Percentiles rank a stretch among this genome's conserved stretches.
These are phyloP conservation scores for Rissa tridactyla DNA, from an alignment of 2,113 vertebrate species.

Conservation along the genomic window DNA sequence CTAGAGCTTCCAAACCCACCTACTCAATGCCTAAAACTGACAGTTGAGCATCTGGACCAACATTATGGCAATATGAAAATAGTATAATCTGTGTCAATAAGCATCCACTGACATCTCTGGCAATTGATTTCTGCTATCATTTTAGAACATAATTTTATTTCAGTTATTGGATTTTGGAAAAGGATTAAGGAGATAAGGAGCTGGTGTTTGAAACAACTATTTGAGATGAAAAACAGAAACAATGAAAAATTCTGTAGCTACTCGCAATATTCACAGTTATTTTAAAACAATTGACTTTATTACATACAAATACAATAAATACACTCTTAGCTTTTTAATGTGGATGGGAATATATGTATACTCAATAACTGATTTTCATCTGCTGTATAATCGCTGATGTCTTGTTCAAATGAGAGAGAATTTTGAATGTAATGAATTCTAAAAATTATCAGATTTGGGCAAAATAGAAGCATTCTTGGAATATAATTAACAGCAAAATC, in stretches of 20 bases:
- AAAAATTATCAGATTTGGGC: neutral
- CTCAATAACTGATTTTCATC: neutral
- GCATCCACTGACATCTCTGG: neutral
- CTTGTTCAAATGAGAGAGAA: neutral
- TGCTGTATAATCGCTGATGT: neutral
- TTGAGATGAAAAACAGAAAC: neutral
- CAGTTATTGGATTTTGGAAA: neutral
- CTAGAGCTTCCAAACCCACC: neutral
- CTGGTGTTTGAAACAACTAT: neutral
- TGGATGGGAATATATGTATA: neutral
- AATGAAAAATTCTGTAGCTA: neutral
- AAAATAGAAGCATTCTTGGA: neutral
- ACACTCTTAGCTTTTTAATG: neutral
- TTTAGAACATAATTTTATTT: neutral
- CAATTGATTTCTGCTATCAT: neutral
- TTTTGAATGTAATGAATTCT: neutral
- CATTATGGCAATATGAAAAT: neutral
- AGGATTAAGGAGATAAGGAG: neutral
- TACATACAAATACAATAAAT: neutral
- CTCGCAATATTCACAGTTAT: neutral
- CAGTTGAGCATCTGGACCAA: neutral
- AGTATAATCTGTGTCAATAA: neutral
- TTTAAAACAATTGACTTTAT: neutral
- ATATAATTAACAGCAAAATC: neutral
- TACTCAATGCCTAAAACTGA: neutral